Evolutionary conservation across 2,113 vertebrate species (phyloP), one percentile per base, ranked within the genome.

Genomic region (Indicator indicator): DNA sequence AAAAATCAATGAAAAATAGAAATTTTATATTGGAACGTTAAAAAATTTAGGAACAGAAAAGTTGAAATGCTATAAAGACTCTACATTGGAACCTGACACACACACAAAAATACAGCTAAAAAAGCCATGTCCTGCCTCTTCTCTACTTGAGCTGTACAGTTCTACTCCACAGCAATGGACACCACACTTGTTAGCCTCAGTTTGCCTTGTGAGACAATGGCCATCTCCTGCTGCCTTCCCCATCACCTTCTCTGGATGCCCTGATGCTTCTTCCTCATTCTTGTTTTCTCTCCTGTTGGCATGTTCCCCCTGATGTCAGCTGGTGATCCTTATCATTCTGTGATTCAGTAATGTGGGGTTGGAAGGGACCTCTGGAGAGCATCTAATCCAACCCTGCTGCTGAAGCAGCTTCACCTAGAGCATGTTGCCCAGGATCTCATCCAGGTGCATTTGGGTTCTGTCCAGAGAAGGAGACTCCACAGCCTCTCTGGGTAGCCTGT

Each of bases 111-210:
- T 4, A 72, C 18, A 6, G 16, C 42, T 52, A 9, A 14, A 91
- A 79, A 40, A 11, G 5, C 4, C 42, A 55, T 1, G 9, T 87
- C 8, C 16, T 69, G 27, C 6, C 16, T 10, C 14, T 80, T 8
- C 10, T 38, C 46, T 2, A 1, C 3, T 14, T 21, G 24, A 50
- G 40, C 20, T 80, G 40, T 23, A n/a, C 56, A 55, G 3, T 16
- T 82, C 26, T 79, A 9, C 38, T 32, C 36, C 33, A 21, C 0
- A 21, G 6, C 40, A 32, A 38, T 2, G 44, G 44, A 20, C 32
- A 52, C 4, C 12, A 24, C 0, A 0, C 7, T 50, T 60, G 28
- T 15, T 16, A 86, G 9, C 8, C n/a, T 81, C 17, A 9, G 3
- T 26, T 27, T 75, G 32, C 44, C 40, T 19, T 55, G 28, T 7